A percentile compares a stretch with the other conserved stretches of the same genome.
phyloP scores from a whole-genome alignment of 2,797 vertebrate genomes.

The Sebastes diploproa region DNA sequence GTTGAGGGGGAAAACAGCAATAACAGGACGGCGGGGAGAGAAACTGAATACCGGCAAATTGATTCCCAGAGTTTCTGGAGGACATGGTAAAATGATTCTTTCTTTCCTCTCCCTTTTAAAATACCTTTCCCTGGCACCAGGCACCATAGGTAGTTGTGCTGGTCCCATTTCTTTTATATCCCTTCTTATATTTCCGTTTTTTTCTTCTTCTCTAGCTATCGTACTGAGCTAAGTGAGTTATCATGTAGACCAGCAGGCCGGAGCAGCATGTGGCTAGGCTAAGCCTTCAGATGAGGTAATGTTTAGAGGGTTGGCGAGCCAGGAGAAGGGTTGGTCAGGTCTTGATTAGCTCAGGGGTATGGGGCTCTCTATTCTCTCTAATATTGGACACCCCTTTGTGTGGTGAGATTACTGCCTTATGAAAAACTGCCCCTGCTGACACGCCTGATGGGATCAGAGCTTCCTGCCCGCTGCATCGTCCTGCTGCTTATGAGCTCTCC shows the following conservation, averaged over 20 bases:
- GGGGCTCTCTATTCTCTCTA: slow-evolving; percentile 61
- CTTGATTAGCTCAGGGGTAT: slow-evolving; percentile 76
- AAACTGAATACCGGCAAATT: slow-evolving; percentile 76
- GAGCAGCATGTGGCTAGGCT: slow-evolving; percentile 64
- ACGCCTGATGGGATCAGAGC: slow-evolving; percentile 77
- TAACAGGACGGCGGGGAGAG: slow-evolving; percentile 75
- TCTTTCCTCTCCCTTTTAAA: slow-evolving; percentile 72
- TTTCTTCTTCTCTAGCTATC: slow-evolving; percentile 40
- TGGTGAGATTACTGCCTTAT: slow-evolving; percentile 80
- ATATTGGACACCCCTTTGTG: slow-evolving; percentile 79
- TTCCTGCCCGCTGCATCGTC: slow-evolving; percentile 68
- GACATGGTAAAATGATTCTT: slow-evolving; percentile 77
- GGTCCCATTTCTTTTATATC: slow-evolving; percentile 64
- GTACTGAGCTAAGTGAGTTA: slow-evolving; percentile 73
- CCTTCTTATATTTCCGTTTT: slow-evolving; percentile 53
- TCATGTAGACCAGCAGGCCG: slow-evolving; percentile 64
- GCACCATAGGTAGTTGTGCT: slow-evolving; percentile 63
- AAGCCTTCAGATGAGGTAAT: slow-evolving; percentile 76
- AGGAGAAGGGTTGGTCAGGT: slow-evolving; percentile 66
- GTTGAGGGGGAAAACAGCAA: slow-evolving; percentile 72
- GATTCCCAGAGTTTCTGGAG: slow-evolving; percentile 76
- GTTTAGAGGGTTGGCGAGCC: slow-evolving; percentile 61
- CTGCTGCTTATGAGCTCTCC: slow-evolving; percentile 58
- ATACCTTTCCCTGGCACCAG: slow-evolving; percentile 72
- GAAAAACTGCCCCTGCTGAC: slow-evolving; percentile 80